Conservation (phyloP, 2,113 vertebrate species). For the Pluvianellus socialis region DNA sequence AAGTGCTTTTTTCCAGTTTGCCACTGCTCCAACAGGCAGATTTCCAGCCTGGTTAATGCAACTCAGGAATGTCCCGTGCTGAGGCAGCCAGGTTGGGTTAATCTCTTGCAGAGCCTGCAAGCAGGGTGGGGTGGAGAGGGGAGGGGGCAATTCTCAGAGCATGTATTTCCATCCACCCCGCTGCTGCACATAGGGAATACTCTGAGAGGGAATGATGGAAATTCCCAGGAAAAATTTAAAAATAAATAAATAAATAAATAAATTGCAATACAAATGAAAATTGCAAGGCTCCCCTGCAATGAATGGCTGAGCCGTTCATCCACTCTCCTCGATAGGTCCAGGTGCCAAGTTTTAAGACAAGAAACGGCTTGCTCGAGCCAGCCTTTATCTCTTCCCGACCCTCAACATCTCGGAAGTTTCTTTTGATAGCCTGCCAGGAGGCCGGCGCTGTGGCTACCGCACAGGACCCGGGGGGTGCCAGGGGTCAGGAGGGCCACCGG, state of each 20-base stretch:
- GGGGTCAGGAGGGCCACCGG: neutral
- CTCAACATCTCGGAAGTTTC: constrained; percentile 28
- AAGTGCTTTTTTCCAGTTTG: constrained; percentile 2
- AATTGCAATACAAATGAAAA: neutral
- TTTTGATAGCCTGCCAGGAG: neutral
- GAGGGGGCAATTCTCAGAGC: neutral
- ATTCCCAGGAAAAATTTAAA: neutral
- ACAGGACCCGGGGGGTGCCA: neutral
- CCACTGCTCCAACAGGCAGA: neutral
- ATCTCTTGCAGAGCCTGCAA: neutral
- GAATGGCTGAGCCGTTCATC: neutral
- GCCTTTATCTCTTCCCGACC: constrained; percentile 2
- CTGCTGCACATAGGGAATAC: neutral
- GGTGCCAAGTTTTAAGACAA: constrained; percentile 51
- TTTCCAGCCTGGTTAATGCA: constrained; percentile 29
- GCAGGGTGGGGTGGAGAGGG: accelerated
- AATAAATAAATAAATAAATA: neutral
- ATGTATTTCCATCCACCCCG: neutral
- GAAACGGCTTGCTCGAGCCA: constrained; percentile 15
- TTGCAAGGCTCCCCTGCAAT: neutral
- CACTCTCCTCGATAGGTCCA: neutral
- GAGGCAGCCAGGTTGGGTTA: neutral
- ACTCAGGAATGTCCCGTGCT: constrained; percentile 20
- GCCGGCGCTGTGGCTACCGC: neutral
- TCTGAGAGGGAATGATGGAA: neutral